Conservation (phyloP, 2,797 vertebrate genomes). For the Helostoma temminkii region DNA sequence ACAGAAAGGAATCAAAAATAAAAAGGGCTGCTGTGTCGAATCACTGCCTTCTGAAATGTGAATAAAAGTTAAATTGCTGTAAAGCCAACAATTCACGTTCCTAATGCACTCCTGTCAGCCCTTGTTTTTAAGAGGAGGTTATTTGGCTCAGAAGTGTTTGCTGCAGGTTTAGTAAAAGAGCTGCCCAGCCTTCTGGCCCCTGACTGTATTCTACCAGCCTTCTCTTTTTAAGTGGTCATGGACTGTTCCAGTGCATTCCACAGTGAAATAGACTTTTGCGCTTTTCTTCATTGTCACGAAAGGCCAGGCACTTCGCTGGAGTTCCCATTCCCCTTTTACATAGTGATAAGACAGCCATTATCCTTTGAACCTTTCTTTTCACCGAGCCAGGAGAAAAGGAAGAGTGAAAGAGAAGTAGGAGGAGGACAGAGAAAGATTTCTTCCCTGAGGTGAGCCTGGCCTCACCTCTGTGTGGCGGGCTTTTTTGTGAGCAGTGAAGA, state of each 20-base stretch:
- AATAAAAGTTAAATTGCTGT: constrained; percentile 26
- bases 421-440: constrained; percentile 83
- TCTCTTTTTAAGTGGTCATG: constrained; percentile 75
- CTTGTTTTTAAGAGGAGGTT: constrained; percentile 51
- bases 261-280: constrained; percentile 79
- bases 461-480: constrained; percentile 80
- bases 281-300: constrained; percentile 86
- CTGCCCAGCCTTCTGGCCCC: constrained; percentile 51
- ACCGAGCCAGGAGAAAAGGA: constrained; percentile 79
- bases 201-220: constrained; percentile 65
- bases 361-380: constrained; percentile 85
- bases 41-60: constrained; percentile 14
- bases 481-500: constrained; percentile 86
- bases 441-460: constrained; percentile 83
- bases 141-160: constrained; percentile 67
- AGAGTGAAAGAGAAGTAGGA: constrained; percentile 80
- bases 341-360: constrained; percentile 87
- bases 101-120: constrained; percentile 33
- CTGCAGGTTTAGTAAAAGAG: constrained; percentile 75
- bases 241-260: constrained; percentile 76
- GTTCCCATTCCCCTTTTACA: constrained; percentile 85
- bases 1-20: constrained; percentile 13
- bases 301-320: constrained; percentile 83
- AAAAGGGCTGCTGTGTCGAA: constrained; percentile 11
- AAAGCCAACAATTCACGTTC: constrained; percentile 43